Base-by-base conservation (phyloP, 2,113 vertebrate species). In the Felis chaus region DNA sequence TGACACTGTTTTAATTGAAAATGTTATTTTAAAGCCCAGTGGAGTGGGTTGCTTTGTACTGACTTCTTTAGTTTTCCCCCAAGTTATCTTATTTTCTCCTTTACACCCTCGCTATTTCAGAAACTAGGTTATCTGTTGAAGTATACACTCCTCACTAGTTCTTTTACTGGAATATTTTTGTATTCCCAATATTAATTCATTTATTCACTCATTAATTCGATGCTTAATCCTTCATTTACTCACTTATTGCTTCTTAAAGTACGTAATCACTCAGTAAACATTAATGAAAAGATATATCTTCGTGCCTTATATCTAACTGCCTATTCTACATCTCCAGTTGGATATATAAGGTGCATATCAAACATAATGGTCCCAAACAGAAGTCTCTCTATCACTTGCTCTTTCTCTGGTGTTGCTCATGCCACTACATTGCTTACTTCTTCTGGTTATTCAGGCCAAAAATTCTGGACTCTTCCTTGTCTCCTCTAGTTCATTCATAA, bases 11-110 rank as follows among this genome's bases (percentile, higher is more conserved):
- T 31, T 87, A 68, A 66, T 84, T 83, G 73, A 90, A 97, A 89
- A 66, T 87, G 31, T 61, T 96, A 27, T 87, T 87, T 91, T 82
- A 80, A 89, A 96, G 81, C 61, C 25, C 79, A 29, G 19, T n/a
- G 65, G 65, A 36, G 11, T 97, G 18, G 41, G 57, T 84, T 94
- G 33, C 65, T 94, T 74, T 87, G 6, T 79, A 55, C 16, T 61
- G 36, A 79, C n/a, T 61, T 95, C 7, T 86, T 1, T 13, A 81
- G 4, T 80, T 29, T 74, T 9, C 15, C 14, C 23, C 4, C 16
- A 11, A 39, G 41, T 81, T 94, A 50, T 50, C 31, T 88, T 87
- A 36, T 19, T 91, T 91, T 95, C 66, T 91, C 19, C 41, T 73
- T 94, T 94, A 96, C 95, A 41, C 14, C 33, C 23, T 57, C n/a